Conservation (phyloP, 2,888 invertebrate species). For the Erebia aethiops region DNA sequence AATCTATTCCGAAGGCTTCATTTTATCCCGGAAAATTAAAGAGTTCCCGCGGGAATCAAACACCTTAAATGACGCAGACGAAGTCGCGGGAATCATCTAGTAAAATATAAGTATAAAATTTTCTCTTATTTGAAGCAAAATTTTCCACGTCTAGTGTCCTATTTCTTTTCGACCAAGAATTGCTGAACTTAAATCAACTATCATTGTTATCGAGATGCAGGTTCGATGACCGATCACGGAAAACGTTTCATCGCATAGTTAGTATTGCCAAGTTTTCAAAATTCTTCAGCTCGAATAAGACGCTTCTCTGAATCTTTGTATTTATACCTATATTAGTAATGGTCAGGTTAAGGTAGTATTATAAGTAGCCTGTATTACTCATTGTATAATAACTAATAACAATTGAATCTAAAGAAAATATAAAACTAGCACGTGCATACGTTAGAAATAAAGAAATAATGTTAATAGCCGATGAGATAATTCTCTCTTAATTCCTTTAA, state of each 20-base stretch:
- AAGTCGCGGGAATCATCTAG: no score
- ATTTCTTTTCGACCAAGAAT: background rate
- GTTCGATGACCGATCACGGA: conserved; percentile 8
- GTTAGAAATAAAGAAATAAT: background rate
- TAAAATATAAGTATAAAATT: no score
- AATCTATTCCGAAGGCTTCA: no score
- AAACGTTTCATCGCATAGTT: background rate
- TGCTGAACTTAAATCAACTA: background rate
- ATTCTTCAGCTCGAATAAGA: background rate
- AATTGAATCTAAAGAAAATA: background rate
- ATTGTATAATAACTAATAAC: background rate
- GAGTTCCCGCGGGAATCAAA: no score
- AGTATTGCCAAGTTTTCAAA: background rate
- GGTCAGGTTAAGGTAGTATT: no score
- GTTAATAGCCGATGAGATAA: background rate
- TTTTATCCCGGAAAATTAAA: no score
- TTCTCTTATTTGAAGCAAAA: no score
- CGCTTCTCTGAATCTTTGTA: background rate
- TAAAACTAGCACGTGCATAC: background rate
- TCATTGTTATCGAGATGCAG: conserved; percentile 13
- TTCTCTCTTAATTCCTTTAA: background rate
- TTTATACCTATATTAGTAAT: no score
- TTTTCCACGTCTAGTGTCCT: background rate
- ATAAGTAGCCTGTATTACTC: background rate
- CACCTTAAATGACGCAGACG: no score